Evolutionary conservation across 1,140 invertebrate genomes (phyloP), one percentile per base, ranked within the genome.

Genomic region (Choristoneura fumiferana): DNA sequence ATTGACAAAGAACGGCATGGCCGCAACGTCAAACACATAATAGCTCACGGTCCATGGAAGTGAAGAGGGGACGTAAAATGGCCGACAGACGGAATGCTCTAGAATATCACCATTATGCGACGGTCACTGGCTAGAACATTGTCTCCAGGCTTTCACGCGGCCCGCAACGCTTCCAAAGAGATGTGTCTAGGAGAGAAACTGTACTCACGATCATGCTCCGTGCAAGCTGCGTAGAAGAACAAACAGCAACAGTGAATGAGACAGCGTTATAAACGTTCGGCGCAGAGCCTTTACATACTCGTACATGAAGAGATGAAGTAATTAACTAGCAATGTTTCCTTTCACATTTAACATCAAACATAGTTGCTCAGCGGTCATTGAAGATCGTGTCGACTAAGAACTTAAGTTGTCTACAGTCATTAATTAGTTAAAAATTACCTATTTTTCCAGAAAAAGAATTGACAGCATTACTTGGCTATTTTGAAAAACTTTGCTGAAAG

Each of bases 171-270:
- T 62, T 55, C 10, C 17, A 33, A 17, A 17, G 43, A 49, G 33
- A 22, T 35, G 52, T 54, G 63, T 58, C 59, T 73, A 70, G 77
- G 70, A 77, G 59, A 84, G 71, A 62, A 69, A 76, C 72, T 65
- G 91, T 94, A 94, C 93, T 95, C 92, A 94, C 93, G 91, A 94
- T 94, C 94, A 94, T 94, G 93, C 93, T 94, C 92, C 93, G 92
- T 93, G 93, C 93, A 94, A 94, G 93, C 94, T 94, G 92, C 89
- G 82, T 84, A 90, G 86, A 89, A 89, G 82, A 83, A 87, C 80
- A 89, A 83, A 90, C 81, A 89, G 87, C 87, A 87, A 89, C 81
- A 89, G 73, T 88, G 60, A 87, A 85, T 87, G 83, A 85, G 71
- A 84, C 71, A 84, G 80, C 80, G 82, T 62, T 75, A 73, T 40